Conservation (phyloP, 2,888 invertebrate genomes). For the Himalopsyche kuldschensis region DNA sequence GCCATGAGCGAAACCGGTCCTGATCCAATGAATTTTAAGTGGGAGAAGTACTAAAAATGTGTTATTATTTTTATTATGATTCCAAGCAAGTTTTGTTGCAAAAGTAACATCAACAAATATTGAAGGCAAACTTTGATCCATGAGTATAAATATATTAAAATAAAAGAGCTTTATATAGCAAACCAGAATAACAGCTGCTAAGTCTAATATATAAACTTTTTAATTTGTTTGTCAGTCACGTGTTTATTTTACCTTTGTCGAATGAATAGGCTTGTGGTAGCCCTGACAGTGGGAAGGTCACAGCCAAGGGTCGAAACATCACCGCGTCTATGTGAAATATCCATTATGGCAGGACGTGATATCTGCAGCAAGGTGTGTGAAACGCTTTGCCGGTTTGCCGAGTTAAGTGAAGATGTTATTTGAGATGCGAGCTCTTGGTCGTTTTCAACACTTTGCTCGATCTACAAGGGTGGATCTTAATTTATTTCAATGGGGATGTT, state of each 20-base stretch:
- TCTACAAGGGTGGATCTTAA: neutral
- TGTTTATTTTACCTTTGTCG: neutral
- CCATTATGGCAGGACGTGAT: slow-evolving; percentile 34
- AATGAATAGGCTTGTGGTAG: neutral
- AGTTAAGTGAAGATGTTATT: slow-evolving; percentile 21
- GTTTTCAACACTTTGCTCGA: neutral
- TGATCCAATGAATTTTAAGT: too few species aligned
- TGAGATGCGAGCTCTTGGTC: neutral
- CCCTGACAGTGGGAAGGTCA: slow-evolving; percentile 20
- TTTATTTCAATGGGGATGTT: neutral
- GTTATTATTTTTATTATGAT: too few species aligned
- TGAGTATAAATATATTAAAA: too few species aligned
- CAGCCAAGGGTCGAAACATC: slow-evolving; percentile 22
- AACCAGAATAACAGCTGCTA: too few species aligned
- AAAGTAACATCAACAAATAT: too few species aligned
- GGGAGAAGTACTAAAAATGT: too few species aligned
- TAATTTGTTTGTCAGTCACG: too few species aligned
- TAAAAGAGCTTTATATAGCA: too few species aligned
- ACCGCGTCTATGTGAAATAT: slow-evolving; percentile 23
- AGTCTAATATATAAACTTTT: too few species aligned
- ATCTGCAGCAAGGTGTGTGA: slow-evolving; percentile 19
- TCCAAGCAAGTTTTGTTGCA: too few species aligned
- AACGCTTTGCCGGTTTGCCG: slow-evolving; percentile 11
- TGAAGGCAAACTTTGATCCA: too few species aligned
- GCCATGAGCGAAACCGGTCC: too few species aligned